phyloP scores from a whole-genome alignment of 1,140 invertebrate species.

The Ooceraea biroi region DNA sequence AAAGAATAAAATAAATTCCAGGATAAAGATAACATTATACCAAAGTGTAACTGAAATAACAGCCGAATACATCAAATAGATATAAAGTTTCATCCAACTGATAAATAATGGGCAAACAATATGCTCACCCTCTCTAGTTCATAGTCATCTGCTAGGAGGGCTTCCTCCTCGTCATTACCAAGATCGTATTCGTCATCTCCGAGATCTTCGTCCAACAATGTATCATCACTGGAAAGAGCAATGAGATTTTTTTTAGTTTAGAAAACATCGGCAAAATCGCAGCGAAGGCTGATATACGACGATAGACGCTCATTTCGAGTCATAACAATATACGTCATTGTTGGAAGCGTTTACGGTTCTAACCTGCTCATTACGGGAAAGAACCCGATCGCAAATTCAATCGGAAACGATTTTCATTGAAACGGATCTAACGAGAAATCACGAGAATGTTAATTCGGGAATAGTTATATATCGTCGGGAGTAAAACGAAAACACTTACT shows the following conservation, averaged over 20 bases:
- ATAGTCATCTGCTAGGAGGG: constrained; percentile 85
- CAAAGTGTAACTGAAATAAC: constrained; percentile 9
- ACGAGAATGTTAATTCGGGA: neutral
- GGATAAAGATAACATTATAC: neutral
- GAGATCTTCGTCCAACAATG: constrained; percentile 84
- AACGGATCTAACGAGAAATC: neutral
- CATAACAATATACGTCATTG: constrained; percentile 72
- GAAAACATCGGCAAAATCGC: too few relatives aligned
- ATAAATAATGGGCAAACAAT: constrained; percentile 76
- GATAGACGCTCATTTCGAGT: neutral
- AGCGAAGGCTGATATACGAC: neutral
- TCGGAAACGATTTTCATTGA: neutral
- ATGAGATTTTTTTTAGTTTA: neutral
- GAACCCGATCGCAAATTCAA: neutral
- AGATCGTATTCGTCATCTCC: constrained; percentile 85
- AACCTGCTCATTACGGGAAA: constrained; percentile 62
- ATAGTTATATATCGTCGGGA: neutral
- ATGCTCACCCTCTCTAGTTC: constrained; percentile 85
- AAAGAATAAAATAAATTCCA: neutral
- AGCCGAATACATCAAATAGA: neutral
- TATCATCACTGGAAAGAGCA: constrained; percentile 82
- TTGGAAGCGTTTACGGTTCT: constrained; percentile 62
- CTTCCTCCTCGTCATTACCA: constrained; percentile 86
- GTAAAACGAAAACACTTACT: constrained; percentile 53
- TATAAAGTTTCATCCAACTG: constrained; percentile 47